These are phyloP conservation scores for Corythaeola cristata DNA, from an alignment of 2,113 vertebrate genomes.

Conservation along the genomic window DNA sequence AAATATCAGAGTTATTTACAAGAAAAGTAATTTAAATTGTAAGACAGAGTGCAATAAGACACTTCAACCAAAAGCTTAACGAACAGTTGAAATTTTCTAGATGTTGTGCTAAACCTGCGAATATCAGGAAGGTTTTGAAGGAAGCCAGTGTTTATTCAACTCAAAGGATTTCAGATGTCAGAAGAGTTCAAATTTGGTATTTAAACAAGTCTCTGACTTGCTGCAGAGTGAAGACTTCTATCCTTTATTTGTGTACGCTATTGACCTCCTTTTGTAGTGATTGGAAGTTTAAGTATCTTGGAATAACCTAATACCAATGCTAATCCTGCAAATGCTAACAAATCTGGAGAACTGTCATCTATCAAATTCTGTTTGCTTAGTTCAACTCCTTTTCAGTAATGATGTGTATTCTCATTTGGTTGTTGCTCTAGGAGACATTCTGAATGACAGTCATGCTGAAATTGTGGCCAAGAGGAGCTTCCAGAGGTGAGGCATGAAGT, in stretches of 20 bases:
- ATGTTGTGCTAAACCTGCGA: not conserved
- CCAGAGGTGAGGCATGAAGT: slow-evolving; percentile 78
- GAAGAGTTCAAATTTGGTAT: not conserved
- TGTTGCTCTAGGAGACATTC: slow-evolving; percentile 83
- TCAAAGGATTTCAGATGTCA: not conserved
- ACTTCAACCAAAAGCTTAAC: not conserved
- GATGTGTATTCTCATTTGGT: not conserved
- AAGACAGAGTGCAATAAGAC: not conserved
- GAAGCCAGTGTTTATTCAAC: not conserved
- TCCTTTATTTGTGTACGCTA: not conserved
- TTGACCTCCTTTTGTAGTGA: not conserved
- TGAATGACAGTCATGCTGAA: slow-evolving; percentile 97
- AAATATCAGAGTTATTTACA: not conserved
- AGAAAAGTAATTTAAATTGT: not conserved
- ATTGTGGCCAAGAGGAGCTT: slow-evolving; percentile 91
- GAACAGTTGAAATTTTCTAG: not conserved
- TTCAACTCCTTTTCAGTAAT: not conserved
- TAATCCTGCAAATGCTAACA: not conserved
- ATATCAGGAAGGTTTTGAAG: not conserved
- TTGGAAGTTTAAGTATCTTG: not conserved
- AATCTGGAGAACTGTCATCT: not conserved
- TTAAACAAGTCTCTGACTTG: not conserved
- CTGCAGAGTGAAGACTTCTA: not conserved
- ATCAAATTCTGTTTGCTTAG: not conserved
- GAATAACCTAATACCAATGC: not conserved